These are phyloP conservation scores for Myrmophylax atrothorax DNA, from an alignment of 2,113 vertebrate species.

Conservation along the genomic window DNA sequence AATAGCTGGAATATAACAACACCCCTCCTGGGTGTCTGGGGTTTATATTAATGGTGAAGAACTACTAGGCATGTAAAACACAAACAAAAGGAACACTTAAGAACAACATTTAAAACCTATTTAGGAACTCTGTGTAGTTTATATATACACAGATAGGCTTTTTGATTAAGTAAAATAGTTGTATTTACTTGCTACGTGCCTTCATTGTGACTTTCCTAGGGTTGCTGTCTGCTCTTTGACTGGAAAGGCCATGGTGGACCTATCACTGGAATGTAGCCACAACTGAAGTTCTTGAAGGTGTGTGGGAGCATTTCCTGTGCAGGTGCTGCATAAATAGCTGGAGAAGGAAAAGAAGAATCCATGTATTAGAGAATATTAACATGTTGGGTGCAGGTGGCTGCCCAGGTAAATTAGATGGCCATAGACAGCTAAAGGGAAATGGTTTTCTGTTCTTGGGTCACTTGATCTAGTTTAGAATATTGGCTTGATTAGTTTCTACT, in stretches of 20 bases:
- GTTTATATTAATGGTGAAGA: neutral
- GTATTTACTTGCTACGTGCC: neutral
- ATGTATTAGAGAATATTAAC: neutral
- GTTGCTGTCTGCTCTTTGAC: neutral
- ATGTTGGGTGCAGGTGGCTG: neutral
- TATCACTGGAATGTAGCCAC: neutral
- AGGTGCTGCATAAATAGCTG: neutral
- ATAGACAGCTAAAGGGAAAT: neutral
- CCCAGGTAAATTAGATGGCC: neutral
- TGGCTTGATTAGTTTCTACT: neutral
- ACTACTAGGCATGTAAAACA: neutral
- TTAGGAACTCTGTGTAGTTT: neutral
- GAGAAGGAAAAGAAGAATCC: neutral
- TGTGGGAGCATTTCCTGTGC: neutral
- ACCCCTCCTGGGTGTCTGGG: fast-evolving
- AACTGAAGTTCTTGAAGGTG: neutral
- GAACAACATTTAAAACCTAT: neutral
- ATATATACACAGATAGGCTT: neutral
- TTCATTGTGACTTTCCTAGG: neutral
- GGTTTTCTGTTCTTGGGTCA: neutral
- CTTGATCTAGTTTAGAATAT: neutral
- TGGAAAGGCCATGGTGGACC: neutral
- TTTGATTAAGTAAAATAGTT: neutral
- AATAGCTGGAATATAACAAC: neutral
- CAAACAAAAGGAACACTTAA: neutral